Evolutionary conservation across 1,140 invertebrate species (phyloP).

Genomic region (Acromyrmex echinatior): DNA sequence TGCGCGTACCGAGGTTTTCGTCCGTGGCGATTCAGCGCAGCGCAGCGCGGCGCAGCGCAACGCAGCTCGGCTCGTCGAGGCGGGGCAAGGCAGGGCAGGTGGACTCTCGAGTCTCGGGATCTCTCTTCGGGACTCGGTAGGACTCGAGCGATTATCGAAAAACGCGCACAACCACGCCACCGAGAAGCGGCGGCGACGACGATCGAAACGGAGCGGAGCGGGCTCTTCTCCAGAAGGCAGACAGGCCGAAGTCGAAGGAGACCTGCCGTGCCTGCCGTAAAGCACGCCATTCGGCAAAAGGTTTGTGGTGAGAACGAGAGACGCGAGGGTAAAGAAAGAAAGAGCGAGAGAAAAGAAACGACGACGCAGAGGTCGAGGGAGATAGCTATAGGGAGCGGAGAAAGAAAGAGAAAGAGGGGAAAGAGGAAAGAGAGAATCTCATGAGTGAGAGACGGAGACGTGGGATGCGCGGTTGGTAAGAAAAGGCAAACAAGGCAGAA

Average conservation of each 20-base stretch:
- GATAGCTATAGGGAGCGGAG: not conserved
- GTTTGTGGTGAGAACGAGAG: conserved; percentile 64
- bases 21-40: conserved; percentile 11
- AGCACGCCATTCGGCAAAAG: conserved; percentile 76
- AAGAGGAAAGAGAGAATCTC: conserved; percentile 34
- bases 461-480: conserved; percentile 66
- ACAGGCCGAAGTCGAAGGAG: conserved; percentile 57
- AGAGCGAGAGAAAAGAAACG: conserved; percentile 10
- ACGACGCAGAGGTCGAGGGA: conserved; percentile 44
- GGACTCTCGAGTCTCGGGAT: conserved; percentile 53
- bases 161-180: conserved; percentile 66
- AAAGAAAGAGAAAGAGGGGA: not conserved
- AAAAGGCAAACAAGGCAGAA: conserved; percentile 77
- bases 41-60: not conserved
- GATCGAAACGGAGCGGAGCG: conserved; percentile 71
- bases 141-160: conserved; percentile 74
- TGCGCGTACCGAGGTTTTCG: conserved; percentile 43
- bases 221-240: conserved; percentile 42
- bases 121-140: conserved; percentile 62
- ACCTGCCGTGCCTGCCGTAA: conserved; percentile 68
- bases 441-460: conserved; percentile 42
- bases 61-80: not conserved
- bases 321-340: conserved; percentile 11
- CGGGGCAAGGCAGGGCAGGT: conserved; percentile 66
- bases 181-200: conserved; percentile 64